Evolutionary conservation across 2,797 vertebrate genomes (phyloP).

Genomic region (Nasua narica): DNA sequence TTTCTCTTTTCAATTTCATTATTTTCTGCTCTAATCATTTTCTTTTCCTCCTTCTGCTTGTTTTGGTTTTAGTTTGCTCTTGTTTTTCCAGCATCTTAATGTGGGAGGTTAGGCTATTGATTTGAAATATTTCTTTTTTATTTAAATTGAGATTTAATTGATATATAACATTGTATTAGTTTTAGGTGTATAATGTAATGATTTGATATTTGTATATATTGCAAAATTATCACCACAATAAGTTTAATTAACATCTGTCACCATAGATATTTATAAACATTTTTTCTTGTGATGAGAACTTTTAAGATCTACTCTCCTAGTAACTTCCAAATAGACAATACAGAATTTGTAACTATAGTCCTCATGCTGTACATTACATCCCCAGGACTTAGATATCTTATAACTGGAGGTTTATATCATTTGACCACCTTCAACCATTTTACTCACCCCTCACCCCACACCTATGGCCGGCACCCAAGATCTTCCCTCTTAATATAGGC

Average conservation of each 20-base stretch:
- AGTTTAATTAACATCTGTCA: background rate
- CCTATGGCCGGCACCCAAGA: background rate
- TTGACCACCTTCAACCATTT: background rate
- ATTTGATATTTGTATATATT: background rate
- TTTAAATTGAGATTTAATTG: background rate
- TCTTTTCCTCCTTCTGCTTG: background rate
- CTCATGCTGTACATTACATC: background rate
- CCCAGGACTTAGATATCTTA: background rate
- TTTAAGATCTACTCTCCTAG: background rate
- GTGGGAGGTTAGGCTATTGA: background rate
- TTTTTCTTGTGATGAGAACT: background rate
- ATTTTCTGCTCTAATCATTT: background rate
- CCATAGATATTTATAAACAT: background rate
- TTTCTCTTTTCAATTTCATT: background rate
- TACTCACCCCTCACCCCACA: background rate
- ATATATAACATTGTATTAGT: background rate
- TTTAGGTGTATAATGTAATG: background rate
- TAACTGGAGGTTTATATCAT: background rate
- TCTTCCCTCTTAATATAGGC: background rate
- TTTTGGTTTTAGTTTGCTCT: background rate
- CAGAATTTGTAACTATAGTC: background rate
- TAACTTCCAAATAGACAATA: background rate
- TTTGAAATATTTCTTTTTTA: background rate
- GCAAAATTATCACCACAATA: background rate
- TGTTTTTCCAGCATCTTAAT: background rate